Percentiles rank a stretch among this genome's conserved stretches.
Evolutionary conservation across 2,797 vertebrate species (phyloP).

Genomic region (Glossophaga mutica): DNA sequence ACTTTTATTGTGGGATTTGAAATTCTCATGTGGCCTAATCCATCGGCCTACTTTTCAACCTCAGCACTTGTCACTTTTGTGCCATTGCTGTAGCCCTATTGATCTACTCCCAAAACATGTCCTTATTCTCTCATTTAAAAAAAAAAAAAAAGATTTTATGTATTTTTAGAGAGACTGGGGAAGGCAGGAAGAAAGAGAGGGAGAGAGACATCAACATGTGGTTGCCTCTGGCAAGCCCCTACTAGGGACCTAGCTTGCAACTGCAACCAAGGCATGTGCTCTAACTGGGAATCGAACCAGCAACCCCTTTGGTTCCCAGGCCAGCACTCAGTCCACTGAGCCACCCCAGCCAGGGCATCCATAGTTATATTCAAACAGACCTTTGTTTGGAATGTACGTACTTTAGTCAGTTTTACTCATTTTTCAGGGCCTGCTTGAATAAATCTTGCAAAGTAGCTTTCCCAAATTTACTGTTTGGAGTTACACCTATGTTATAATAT

Average conservation of each 20-base stretch:
- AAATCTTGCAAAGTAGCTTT: constrained; percentile 17
- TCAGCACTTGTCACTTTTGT: background rate
- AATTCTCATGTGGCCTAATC: background rate
- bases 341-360: background rate
- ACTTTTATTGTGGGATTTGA: background rate
- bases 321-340: too few relatives aligned
- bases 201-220: too few relatives aligned
- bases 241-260: too few relatives aligned
- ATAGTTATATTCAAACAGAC: background rate
- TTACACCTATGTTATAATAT: background rate
- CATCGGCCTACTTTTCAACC: background rate
- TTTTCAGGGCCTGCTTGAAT: constrained; percentile 25
- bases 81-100: background rate
- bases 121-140: background rate
- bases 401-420: background rate
- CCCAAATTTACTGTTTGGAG: background rate
- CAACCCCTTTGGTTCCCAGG: too few relatives aligned
- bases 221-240: too few relatives aligned
- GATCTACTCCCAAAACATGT: background rate
- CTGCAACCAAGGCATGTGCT: too few relatives aligned
- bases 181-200: too few relatives aligned
- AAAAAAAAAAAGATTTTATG: too few relatives aligned
- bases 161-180: too few relatives aligned
- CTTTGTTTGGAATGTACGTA: background rate
- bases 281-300: too few relatives aligned